Percentiles rank a stretch among this genome's conserved stretches.
These are phyloP conservation scores for Sebastes itinus DNA, from an alignment of 2,797 vertebrate species.

Conservation along the genomic window DNA sequence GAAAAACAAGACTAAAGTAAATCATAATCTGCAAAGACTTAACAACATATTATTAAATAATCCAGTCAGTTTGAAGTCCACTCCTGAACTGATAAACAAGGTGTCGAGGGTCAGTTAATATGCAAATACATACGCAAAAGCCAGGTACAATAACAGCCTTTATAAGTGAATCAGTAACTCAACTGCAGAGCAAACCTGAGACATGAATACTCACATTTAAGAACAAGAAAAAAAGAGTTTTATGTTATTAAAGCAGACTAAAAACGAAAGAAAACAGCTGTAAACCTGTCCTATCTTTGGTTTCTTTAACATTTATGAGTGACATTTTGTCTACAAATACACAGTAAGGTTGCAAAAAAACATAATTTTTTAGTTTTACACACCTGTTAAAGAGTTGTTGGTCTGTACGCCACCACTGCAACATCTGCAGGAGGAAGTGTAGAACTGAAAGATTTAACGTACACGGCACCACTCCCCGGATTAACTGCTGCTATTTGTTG, in stretches of 20 bases:
- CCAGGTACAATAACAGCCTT: background rate
- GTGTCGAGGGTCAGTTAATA: background rate
- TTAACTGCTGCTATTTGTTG: too few relatives aligned
- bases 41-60: background rate
- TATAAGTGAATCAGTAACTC: background rate
- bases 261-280: too few relatives aligned
- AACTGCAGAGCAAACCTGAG: background rate
- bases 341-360: too few relatives aligned
- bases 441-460: too few relatives aligned
- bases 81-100: background rate
- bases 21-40: background rate
- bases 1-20: background rate
- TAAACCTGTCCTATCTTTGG: background rate
- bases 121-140: constrained; percentile 18
- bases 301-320: too few relatives aligned
- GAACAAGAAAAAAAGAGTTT: too few relatives aligned
- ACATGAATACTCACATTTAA: background rate
- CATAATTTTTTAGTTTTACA: background rate
- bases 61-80: background rate
- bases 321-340: too few relatives aligned
- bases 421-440: background rate
- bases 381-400: background rate
- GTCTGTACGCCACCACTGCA: background rate
- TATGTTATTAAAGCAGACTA: too few relatives aligned
- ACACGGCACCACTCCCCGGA: too few relatives aligned